Conservation (phyloP, 2,888 invertebrate genomes). For the Sinodicranocentrus sp. region DNA sequence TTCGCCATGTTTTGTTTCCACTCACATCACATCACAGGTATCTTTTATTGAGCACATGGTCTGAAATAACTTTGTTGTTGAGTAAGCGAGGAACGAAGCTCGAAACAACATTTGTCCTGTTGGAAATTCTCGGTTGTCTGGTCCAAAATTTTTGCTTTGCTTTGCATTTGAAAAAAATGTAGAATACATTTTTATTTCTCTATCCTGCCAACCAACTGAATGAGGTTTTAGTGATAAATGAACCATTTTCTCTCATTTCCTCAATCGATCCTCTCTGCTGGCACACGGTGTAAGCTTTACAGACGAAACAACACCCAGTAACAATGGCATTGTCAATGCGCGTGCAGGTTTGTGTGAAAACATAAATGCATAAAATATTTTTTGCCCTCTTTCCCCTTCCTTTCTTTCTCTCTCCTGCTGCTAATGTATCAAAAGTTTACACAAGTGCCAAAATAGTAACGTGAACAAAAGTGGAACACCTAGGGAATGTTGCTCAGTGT, state of each 20-base stretch:
- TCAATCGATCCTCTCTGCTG: constrained; percentile 2
- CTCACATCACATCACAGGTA: no score
- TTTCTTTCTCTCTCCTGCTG: constrained; percentile 1
- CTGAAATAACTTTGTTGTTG: no score
- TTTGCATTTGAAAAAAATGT: no score
- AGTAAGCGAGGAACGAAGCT: no score
- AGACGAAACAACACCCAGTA: not conserved
- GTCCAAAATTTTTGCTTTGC: no score
- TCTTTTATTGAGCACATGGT: not conserved
- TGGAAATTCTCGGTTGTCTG: no score
- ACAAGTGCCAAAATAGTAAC: constrained; percentile 27
- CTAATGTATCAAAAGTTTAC: constrained; percentile 27
- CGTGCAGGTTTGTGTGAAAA: not conserved
- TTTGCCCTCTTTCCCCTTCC: constrained; percentile 7
- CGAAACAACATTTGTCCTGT: no score
- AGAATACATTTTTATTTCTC: not conserved
- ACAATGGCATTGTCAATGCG: constrained; percentile 23
- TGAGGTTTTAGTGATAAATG: constrained; percentile 33
- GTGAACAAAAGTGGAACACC: not conserved
- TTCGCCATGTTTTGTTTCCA: no score
- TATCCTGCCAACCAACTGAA: constrained; percentile 12
- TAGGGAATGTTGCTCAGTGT: not conserved
- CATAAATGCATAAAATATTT: not conserved
- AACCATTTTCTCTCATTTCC: constrained; percentile 27
- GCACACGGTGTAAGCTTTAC: not conserved